Evolutionary conservation across 2,797 vertebrate species (phyloP).

Genomic region (Melanotaenia trifasciata): DNA sequence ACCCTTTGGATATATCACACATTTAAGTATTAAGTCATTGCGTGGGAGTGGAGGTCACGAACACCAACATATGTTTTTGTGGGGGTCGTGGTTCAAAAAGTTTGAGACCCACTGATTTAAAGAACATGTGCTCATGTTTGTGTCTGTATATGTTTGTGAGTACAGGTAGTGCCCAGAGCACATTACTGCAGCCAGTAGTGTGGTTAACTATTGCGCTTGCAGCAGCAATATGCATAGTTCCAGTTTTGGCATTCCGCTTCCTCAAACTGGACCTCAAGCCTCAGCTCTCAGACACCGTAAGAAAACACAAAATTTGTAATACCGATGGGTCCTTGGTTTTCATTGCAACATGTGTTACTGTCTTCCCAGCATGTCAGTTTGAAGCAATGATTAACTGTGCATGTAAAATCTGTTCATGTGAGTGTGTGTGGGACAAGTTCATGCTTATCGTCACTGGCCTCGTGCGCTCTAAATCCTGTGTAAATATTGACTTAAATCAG

Average conservation of each 20-base stretch:
- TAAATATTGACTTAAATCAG: conserved; percentile 70
- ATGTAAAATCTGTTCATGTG: neutral
- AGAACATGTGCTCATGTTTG: conserved; percentile 16
- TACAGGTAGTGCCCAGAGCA: conserved; percentile 91
- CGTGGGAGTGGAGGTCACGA: too few species aligned
- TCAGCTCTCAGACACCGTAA: conserved; percentile 92
- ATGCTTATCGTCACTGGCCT: neutral
- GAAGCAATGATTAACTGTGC: conserved; percentile 57
- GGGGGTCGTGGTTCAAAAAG: too few species aligned
- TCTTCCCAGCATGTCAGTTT: conserved; percentile 1
- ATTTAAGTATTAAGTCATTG: too few species aligned
- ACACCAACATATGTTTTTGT: too few species aligned
- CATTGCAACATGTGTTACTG: conserved; percentile 28
- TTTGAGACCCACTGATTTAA: neutral
- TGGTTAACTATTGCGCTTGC: conserved; percentile 95
- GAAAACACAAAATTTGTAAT: conserved; percentile 48
- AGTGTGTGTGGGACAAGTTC: neutral
- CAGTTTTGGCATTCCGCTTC: conserved; percentile 94
- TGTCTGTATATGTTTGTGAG: conserved; percentile 36
- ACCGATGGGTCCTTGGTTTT: conserved; percentile 24
- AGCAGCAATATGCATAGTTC: conserved; percentile 91
- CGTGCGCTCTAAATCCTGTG: conserved; percentile 9
- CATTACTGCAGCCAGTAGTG: conserved; percentile 90
- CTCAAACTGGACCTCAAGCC: conserved; percentile 94
- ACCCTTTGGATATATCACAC: too few species aligned